phyloP scores from a whole-genome alignment of 2,113 vertebrate species.

The Plestiodon gilberti region DNA sequence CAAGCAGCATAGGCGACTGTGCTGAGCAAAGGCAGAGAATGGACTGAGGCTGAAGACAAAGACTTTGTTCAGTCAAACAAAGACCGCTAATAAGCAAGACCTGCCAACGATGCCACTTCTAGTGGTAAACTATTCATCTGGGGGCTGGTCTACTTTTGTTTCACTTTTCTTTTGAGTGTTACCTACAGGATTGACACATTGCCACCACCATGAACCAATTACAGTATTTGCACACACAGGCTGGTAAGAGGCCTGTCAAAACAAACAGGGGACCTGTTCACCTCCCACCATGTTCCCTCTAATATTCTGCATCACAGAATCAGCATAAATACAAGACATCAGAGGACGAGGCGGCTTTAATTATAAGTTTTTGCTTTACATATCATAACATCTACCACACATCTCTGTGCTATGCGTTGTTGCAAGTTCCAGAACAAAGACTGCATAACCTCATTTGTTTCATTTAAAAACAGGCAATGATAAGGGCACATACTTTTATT shows the following conservation, averaged over 20 bases:
- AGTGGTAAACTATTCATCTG: not conserved
- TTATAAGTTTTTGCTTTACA: not conserved
- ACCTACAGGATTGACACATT: not conserved
- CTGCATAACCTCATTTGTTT: slow-evolving; percentile 7
- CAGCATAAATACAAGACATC: not conserved
- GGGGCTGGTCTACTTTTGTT: not conserved
- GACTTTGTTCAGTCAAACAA: not conserved
- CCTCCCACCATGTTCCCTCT: too few species aligned
- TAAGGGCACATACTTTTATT: slow-evolving; percentile 27
- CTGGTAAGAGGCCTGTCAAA: not conserved
- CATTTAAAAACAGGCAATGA: slow-evolving; percentile 51
- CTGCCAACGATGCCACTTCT: not conserved
- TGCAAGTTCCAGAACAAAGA: not conserved
- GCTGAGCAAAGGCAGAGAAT: not conserved
- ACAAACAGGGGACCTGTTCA: not conserved
- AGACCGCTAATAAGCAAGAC: not conserved
- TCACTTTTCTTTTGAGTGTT: not conserved
- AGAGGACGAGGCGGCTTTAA: not conserved
- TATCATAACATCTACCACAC: slow-evolving; percentile 5
- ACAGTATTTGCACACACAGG: not conserved
- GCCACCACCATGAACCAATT: not conserved
- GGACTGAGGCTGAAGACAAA: too few species aligned
- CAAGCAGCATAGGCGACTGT: not conserved
- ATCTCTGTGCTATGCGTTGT: not conserved
- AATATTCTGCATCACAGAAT: not conserved